Base-by-base conservation (phyloP, 2,113 vertebrate species). In the Ictalurus furcatus region DNA sequence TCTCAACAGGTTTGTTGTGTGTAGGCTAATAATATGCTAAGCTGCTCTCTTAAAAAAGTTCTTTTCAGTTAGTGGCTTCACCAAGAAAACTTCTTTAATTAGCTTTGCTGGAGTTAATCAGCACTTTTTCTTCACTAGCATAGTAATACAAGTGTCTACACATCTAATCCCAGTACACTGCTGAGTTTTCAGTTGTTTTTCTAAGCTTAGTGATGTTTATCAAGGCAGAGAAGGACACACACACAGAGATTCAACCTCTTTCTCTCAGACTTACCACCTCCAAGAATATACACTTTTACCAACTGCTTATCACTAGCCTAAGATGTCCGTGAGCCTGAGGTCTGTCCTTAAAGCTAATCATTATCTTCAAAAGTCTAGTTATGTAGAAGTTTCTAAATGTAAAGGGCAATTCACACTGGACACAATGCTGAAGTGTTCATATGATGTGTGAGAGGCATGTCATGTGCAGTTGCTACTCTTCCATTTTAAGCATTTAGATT, bases 21-120 rank as follows among this genome's bases (percentile, higher is more conserved):
- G 87, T 88, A 87, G 78, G 79, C 85, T 90, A 91, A 91, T 90
- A 88, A 90, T 88, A 91, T 91, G 91, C 87, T 90, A 91, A 91
- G 91, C 89, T 89, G 85, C 63, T 73, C 89, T 85, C 88, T 88
- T 90, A 88, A 86, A 91, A 91, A 89, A 84, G 85, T 90, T 91
- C 65, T 85, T 59, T 80, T 85, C 85, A 74, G 81, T 91, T 90
- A 91, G 86, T 81, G 87, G 85, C 85, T 79, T 89, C 88, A 86
- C 88, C 79, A 61, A 89, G 89, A 91, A 91, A 90, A 89, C 90
- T 91, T 90, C 90, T 84, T 90, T 91, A 91, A 91, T 91, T 91
- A 91, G 88, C 76, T 90, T 91, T 84, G 87, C 74, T 86, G 86
- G 88, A 89, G 86, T 87, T 89, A 91, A 91, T 86, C 90, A 90